Percentiles rank a stretch among this genome's conserved stretches.
These are phyloP conservation scores for Hoplodrina blanda DNA, from an alignment of 2,888 invertebrate species.

Conservation along the genomic window DNA sequence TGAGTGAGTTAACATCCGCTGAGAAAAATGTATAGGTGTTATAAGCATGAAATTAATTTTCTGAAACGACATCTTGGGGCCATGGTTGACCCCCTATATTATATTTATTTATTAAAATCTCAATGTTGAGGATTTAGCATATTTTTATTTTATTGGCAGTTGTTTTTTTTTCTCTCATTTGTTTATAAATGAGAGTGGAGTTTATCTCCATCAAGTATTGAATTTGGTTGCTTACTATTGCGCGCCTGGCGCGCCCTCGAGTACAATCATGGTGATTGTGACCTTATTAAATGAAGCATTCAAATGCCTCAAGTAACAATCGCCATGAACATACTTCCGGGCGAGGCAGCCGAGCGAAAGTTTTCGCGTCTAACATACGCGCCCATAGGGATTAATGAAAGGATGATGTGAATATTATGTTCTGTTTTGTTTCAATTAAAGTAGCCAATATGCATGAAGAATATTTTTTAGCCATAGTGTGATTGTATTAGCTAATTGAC, in stretches of 20 bases:
- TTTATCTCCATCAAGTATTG: conserved; percentile 47
- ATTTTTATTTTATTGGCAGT: conserved; percentile 52
- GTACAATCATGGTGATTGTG: conserved; percentile 11
- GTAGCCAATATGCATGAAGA: conserved; percentile 46
- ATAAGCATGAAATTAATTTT: conserved; percentile 27
- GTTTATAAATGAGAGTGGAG: conserved; percentile 45
- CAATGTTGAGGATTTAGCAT: conserved; percentile 48
- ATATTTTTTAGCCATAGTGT: conserved; percentile 49
- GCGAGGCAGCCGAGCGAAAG: neutral
- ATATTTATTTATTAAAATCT: conserved; percentile 60
- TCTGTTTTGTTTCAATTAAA: conserved; percentile 44
- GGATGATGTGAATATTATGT: conserved; percentile 40
- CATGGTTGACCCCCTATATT: conserved; percentile 22
- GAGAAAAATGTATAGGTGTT: conserved; percentile 37
- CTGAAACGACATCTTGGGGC: conserved; percentile 38
- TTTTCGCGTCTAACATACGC: conserved; percentile 3
- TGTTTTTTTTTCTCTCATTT: conserved; percentile 36
- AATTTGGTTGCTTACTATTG: conserved; percentile 23
- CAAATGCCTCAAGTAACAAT: conserved; percentile 17
- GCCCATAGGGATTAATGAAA: conserved; percentile 30
- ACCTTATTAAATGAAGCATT: conserved; percentile 1
- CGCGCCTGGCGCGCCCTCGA: neutral
- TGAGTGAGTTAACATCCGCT: conserved; percentile 37
- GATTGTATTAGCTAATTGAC: conserved; percentile 54
- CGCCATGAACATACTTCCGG: neutral